Base-by-base conservation (phyloP, 2,888 invertebrate genomes). In the Leucophora obtusa region DNA sequence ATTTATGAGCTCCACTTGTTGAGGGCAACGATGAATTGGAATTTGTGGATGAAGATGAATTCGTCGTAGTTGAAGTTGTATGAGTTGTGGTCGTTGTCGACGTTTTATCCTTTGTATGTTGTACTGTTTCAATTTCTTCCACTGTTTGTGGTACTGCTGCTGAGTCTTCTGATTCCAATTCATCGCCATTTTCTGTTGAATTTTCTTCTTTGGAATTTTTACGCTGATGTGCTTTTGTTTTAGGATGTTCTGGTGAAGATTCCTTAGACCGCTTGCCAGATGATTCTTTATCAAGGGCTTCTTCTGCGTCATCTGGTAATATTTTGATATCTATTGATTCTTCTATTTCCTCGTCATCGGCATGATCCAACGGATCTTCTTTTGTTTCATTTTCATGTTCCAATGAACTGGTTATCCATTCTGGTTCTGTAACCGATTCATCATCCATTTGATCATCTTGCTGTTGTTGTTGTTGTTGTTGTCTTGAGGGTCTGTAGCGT, bases 71-170 rank as follows among this genome's bases (percentile, higher is more conserved):
- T 47, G 66, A 17, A n/a, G 62, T 69, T 24, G 76, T 43, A 63
- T 73, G 58, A 7, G 59, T 33, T 33, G 76, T 35, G 21, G 66
- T 51, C 28, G 72, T 58, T 9, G 56, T 59, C 33, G 69, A 43
- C 14, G 38, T 11, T 10, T 56, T 38, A 0, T 79, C 74, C 62
- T 60, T 43, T 9, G 68, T 14, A 17, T 28, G 80, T 62, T 86
- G 85, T 74, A 83, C 85, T 6, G 83, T 86, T 81, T 89, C 87
- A 14, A 89, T 88, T 83, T 88, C 88, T 47, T 87, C 88, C 24
- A 87, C 84, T n/a, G 87, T 83, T 74, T 87, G 86, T 6, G 88
- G 86, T 75, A 83, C 78, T 35, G 63, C 18, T n/a, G 63, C 56
- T n/a, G 63, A 56, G 24, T 68, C 62, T 51, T 72, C 63, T 15